These are phyloP conservation scores for Macroteleia sp. DNA, from an alignment of 2,888 invertebrate species.

Conservation along the genomic window DNA sequence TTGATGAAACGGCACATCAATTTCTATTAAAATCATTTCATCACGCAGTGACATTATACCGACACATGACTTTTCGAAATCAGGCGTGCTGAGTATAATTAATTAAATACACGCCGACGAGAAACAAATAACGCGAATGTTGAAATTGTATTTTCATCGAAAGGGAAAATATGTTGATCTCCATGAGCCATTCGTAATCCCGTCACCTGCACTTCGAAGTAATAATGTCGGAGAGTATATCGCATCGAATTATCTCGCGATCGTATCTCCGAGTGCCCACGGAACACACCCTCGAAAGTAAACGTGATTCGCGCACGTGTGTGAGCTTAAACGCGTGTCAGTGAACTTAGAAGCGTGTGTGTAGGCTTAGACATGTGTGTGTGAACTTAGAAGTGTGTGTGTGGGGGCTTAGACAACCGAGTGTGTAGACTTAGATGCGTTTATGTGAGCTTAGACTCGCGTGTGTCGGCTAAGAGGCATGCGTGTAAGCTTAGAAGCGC, in stretches of 20 bases:
- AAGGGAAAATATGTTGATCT: constrained; percentile 54
- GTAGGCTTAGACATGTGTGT: no score
- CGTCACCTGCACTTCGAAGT: constrained; percentile 60
- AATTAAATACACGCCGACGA: constrained; percentile 37
- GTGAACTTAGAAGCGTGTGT: no score
- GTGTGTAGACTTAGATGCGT: no score
- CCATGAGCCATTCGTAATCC: constrained; percentile 56
- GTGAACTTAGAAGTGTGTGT: no score
- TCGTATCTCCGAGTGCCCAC: constrained; percentile 54
- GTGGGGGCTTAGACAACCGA: no score
- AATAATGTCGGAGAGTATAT: constrained; percentile 58
- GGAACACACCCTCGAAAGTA: constrained; percentile 63
- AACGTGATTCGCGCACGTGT: constrained; percentile 24
- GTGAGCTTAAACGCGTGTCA: constrained; percentile 29
- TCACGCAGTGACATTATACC: constrained; percentile 52
- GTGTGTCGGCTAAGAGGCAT: no score
- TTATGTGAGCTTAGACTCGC: no score
- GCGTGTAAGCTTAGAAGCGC: no score
- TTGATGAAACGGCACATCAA: constrained; percentile 6
- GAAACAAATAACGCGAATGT: constrained; percentile 57
- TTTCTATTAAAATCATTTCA: constrained; percentile 33
- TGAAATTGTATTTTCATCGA: constrained; percentile 61
- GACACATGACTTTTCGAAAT: constrained; percentile 43
- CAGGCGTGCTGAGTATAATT: constrained; percentile 33
- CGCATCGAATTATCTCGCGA: constrained; percentile 66